phyloP scores from a whole-genome alignment of 2,113 vertebrate species.

The Sardina pilchardus region DNA sequence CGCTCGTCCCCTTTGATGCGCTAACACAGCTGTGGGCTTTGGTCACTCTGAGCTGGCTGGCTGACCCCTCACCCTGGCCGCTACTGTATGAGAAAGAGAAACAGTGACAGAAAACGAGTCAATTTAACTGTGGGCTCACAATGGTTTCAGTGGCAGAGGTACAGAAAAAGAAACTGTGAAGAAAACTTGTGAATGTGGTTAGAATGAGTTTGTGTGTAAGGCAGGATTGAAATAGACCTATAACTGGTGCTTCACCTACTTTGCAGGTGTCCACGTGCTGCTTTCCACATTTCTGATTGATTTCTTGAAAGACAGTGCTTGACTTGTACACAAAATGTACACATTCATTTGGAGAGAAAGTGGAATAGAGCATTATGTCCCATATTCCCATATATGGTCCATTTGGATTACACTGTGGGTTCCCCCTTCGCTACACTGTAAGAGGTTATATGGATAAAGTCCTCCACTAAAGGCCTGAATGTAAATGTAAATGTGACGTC shows the following conservation, averaged over 20 bases:
- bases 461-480: neutral
- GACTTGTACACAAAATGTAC: neutral
- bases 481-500: neutral
- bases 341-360: neutral
- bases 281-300: neutral
- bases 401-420: neutral
- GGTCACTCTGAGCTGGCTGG: slow-evolving; percentile 73
- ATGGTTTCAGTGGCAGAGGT: neutral
- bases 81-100: slow-evolving; percentile 68
- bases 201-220: neutral
- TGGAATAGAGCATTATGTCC: no score
- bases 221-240: neutral
- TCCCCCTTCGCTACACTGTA: neutral
- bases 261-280: neutral
- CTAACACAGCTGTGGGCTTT: slow-evolving; percentile 92
- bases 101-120: slow-evolving; percentile 40
- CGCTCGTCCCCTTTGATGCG: slow-evolving; percentile 81
- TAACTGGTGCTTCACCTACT: neutral
- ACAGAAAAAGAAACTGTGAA: neutral
- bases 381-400: no score
- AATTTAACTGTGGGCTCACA: slow-evolving; percentile 32
- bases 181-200: neutral
- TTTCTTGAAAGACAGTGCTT: neutral
- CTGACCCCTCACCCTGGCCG: slow-evolving; percentile 66
- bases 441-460: neutral